Percentiles rank a stretch among this genome's conserved stretches.
These are phyloP conservation scores for Selene dorsalis DNA, from an alignment of 2,797 vertebrate species.

Conservation along the genomic window DNA sequence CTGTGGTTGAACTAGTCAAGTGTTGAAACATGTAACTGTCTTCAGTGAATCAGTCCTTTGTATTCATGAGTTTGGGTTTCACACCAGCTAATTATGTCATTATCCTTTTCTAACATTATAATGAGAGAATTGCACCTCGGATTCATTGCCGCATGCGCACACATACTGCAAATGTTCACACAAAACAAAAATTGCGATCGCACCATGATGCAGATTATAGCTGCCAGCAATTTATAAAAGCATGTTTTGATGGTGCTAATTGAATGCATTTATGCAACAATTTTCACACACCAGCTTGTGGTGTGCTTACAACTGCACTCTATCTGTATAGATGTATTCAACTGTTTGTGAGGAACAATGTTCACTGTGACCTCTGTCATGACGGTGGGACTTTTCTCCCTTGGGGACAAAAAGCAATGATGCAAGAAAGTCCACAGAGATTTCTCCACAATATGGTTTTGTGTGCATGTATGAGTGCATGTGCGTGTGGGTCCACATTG, in stretches of 20 bases:
- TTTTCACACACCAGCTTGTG: constrained; percentile 15
- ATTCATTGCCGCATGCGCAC: constrained; percentile 6
- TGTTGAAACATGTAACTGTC: neutral
- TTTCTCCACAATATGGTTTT: constrained; percentile 43
- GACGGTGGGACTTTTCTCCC: constrained; percentile 39
- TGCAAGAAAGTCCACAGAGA: constrained; percentile 48
- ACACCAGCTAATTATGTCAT: constrained; percentile 14
- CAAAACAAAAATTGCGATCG: constrained; percentile 33
- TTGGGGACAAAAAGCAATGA: constrained; percentile 42
- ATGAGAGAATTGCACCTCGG: constrained; percentile 5
- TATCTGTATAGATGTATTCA: neutral
- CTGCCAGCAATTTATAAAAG: constrained; percentile 28
- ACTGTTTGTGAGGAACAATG: constrained; percentile 6
- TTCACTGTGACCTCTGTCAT: constrained; percentile 10
- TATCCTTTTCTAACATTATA: neutral
- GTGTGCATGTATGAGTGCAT: constrained; percentile 1
- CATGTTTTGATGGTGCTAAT: constrained; percentile 37
- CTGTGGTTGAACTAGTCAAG: neutral
- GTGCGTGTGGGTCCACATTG: constrained; percentile 3
- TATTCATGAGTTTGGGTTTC: neutral
- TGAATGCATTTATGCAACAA: neutral
- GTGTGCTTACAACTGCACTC: neutral
- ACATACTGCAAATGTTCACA: neutral
- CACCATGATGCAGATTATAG: constrained; percentile 17
- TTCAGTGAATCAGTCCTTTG: neutral